A percentile compares a stretch with the other conserved stretches of the same genome.
Evolutionary conservation across 2,888 invertebrate genomes (phyloP).

Genomic region (Apomyelois bistriatella): DNA sequence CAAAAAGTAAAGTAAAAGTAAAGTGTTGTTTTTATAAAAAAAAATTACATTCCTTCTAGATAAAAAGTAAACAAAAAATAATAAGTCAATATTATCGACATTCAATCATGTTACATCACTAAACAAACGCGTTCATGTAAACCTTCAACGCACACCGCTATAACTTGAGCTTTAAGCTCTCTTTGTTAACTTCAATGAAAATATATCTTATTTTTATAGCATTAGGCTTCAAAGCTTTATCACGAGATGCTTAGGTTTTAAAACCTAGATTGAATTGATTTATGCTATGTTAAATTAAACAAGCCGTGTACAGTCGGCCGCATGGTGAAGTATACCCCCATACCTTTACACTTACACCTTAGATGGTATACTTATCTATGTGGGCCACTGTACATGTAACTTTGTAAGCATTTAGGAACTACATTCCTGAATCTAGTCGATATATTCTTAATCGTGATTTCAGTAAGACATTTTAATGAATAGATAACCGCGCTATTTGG

Average conservation of each 20-base stretch:
- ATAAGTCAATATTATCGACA: neutral
- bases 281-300: neutral
- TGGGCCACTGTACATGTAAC: neutral
- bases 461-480: neutral
- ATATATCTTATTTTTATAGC: neutral
- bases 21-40: too few species aligned
- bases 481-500: neutral
- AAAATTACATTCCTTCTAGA: too few species aligned
- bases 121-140: constrained; percentile 5
- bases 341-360: too few species aligned
- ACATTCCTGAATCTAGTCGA: neutral
- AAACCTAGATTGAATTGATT: constrained; percentile 8
- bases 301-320: too few species aligned
- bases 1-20: too few species aligned
- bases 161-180: constrained; percentile 1
- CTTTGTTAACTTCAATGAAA: neutral
- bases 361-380: too few species aligned
- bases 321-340: too few species aligned
- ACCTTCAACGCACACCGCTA: constrained; percentile 1
- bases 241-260: neutral
- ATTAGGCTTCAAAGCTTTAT: neutral
- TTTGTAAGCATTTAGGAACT: neutral
- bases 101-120: neutral
- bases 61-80: neutral
- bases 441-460: neutral